Base-by-base conservation (phyloP, 2,113 vertebrate genomes). In the Corydoras maculifer region DNA sequence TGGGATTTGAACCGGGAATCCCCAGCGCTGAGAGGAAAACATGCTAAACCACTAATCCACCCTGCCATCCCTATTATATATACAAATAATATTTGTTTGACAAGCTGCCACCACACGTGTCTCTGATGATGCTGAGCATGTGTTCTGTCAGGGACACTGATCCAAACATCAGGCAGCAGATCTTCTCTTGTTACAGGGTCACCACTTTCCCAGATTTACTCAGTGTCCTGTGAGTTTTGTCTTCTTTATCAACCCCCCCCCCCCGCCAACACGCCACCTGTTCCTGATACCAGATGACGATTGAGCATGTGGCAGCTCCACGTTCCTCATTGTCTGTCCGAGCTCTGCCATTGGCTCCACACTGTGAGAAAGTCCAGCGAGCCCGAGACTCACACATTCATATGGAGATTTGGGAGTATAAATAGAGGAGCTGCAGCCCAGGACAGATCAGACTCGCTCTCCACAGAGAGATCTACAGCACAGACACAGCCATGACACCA, bases 351-450 rank as follows among this genome's bases (percentile, higher is more conserved):
- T 89, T 89, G 87, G 87, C 32, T 78, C n/a, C 53, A 77, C 72
- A 90, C 69, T 87, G 87, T 88, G 88, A 84, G 88, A 89, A 87
- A 80, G 54, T 86, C 62, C 64, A 73, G n/a, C 48, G 71, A 84
- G 76, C 78, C 79, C 78, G 43, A 81, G 82, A 86, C 84, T 78
- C 87, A 87, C 85, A 84, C 83, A 86, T 88, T 87, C 78, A 87
- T 84, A 89, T 88, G 86, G 78, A 82, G 67, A 25, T 25, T 25
- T 25, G 18, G 18, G 18, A 25, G 18, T 86, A 88, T 88, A 88
- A 86, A 84, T 81, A 86, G 77, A 79, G 82, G 82, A 77, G 78
- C 70, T 77, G 83, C 74, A 79, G 74, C 65, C 83, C 18, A 82
- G 76, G 63, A 77, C 58, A 83, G 61, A 81, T 71, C 84, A 85